Conservation (phyloP, 2,888 invertebrate species). For the Pinctada fucata region DNA sequence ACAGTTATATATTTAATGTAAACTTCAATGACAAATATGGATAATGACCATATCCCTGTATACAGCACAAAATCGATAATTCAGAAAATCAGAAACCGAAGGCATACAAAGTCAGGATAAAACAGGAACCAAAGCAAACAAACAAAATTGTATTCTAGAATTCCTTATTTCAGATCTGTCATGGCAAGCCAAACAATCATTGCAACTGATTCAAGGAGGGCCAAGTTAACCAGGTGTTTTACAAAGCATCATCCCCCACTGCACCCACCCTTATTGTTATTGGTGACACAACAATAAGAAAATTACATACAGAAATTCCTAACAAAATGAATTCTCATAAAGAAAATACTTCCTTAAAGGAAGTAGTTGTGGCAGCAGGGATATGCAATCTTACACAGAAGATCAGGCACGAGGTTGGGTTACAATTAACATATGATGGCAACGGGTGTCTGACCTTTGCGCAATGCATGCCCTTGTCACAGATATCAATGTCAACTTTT, state of each 20-base stretch:
- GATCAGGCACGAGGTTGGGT: background rate
- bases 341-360: background rate
- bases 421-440: background rate
- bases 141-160: background rate
- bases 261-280: background rate
- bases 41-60: too few relatives aligned
- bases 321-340: background rate
- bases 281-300: background rate
- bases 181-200: background rate
- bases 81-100: too few relatives aligned
- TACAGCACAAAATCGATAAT: too few relatives aligned
- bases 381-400: background rate
- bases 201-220: background rate
- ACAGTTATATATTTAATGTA: too few relatives aligned
- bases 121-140: too few relatives aligned
- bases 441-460: background rate
- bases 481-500: background rate
- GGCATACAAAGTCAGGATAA: too few relatives aligned
- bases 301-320: background rate
- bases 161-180: background rate
- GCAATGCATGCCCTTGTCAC: background rate
- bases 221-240: background rate
- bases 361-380: conserved; percentile 1
- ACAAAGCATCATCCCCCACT: background rate
- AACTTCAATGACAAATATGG: too few relatives aligned